Conservation (phyloP, 2,797 vertebrate species). For the Syndactyla subalaris region DNA sequence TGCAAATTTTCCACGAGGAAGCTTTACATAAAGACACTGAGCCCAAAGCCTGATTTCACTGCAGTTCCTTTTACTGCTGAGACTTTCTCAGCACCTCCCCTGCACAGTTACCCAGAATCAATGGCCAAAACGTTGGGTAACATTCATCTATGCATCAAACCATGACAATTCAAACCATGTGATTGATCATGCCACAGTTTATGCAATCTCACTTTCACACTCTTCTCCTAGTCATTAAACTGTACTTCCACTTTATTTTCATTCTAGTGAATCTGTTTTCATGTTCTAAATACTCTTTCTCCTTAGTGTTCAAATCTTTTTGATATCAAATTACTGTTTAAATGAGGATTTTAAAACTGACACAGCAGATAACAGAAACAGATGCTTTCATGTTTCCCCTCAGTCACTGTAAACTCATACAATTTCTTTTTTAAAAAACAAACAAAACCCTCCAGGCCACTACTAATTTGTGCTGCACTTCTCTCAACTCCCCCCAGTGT, state of each 20-base stretch:
- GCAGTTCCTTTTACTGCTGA: neutral
- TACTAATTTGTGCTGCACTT: constrained; percentile 8
- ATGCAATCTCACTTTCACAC: neutral
- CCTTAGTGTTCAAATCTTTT: neutral
- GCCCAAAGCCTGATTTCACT: neutral
- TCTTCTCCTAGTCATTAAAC: neutral
- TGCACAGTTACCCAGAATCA: neutral
- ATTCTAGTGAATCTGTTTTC: neutral
- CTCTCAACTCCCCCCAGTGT: neutral
- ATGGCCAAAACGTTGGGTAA: neutral
- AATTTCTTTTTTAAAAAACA: constrained; percentile 6
- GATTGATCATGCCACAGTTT: neutral
- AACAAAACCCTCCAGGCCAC: constrained; percentile 24
- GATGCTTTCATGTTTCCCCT: neutral
- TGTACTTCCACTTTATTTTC: constrained; percentile 3
- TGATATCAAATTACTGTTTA: neutral
- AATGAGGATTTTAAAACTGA: neutral
- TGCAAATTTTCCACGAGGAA: neutral
- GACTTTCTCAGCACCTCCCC: neutral
- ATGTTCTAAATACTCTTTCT: neutral
- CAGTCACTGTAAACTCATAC: constrained; percentile 9
- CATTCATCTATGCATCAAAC: neutral
- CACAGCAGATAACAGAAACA: neutral
- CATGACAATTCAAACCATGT: neutral
- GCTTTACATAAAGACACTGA: neutral